A percentile compares a stretch with the other conserved stretches of the same genome.
phyloP scores from a whole-genome alignment of 2,888 invertebrate species.

The Psylliodes chrysocephalus region DNA sequence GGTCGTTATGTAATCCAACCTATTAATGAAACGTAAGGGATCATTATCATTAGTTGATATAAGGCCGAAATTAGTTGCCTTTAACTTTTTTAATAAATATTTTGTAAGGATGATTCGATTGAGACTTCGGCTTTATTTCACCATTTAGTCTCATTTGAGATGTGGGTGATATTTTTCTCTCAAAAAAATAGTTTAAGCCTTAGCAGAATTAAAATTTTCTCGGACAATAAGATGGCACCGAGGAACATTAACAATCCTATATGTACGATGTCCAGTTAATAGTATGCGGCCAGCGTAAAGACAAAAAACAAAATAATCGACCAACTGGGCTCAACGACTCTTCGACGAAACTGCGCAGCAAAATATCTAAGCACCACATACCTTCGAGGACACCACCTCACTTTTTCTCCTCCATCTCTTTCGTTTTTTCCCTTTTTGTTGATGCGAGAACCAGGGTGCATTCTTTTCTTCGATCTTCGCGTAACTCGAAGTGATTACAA shows the following conservation, averaged over 20 bases:
- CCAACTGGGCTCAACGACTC: conserved; percentile 30
- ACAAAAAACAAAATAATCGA: conserved; percentile 31
- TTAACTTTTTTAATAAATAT: too few species aligned
- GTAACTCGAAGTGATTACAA: background rate
- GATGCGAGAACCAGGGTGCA: conserved; percentile 14
- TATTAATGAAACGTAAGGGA: too few species aligned
- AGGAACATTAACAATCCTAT: background rate
- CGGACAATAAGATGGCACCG: background rate
- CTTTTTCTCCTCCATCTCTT: conserved; percentile 11
- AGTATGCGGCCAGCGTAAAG: conserved; percentile 27
- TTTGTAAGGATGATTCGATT: too few species aligned
- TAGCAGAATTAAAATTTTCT: too few species aligned
- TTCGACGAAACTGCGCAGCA: conserved; percentile 38
- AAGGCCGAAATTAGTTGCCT: too few species aligned
- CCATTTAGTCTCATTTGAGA: too few species aligned
- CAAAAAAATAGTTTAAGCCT: too few species aligned
- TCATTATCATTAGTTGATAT: too few species aligned
- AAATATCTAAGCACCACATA: conserved; percentile 34
- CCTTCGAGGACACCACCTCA: conserved; percentile 25
- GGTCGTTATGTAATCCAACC: too few species aligned
- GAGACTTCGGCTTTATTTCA: too few species aligned
- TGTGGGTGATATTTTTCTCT: too few species aligned
- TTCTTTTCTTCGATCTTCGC: conserved; percentile 14
- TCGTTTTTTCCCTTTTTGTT: conserved; percentile 1
- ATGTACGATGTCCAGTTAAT: conserved; percentile 10